Conservation (phyloP, 2,888 invertebrate genomes). For the Apantesis nais region DNA sequence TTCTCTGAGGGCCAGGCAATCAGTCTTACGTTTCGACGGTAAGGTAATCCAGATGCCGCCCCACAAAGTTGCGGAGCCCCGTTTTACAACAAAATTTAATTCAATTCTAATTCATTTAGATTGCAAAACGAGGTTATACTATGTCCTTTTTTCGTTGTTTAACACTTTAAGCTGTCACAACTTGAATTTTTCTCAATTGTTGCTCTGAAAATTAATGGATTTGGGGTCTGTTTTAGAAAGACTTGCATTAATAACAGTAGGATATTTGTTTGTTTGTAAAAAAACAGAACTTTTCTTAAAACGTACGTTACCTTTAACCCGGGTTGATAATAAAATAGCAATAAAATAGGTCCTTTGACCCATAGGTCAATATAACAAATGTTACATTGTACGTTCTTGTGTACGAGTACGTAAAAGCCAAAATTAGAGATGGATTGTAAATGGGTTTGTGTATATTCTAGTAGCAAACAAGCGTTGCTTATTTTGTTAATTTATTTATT, state of each 20-base stretch:
- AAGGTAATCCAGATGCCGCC: slow-evolving; percentile 23
- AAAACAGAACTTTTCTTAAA: background rate
- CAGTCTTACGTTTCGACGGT: slow-evolving; percentile 45
- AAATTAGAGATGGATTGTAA: background rate
- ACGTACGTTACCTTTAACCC: background rate
- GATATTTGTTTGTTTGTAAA: background rate
- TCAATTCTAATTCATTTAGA: slow-evolving; percentile 38
- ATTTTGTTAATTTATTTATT: background rate
- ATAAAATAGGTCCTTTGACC: background rate
- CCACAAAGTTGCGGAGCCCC: too few relatives aligned
- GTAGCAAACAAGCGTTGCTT: background rate
- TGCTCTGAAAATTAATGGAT: slow-evolving; percentile 23
- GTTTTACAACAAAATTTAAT: slow-evolving; percentile 44
- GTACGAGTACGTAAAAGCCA: background rate
- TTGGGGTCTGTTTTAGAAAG: slow-evolving; percentile 1
- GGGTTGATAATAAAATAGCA: background rate
- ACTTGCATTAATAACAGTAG: slow-evolving; percentile 19
- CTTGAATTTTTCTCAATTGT: slow-evolving; percentile 33
- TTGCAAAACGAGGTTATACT: slow-evolving; percentile 23
- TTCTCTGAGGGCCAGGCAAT: slow-evolving; percentile 40
- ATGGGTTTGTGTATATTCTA: background rate
- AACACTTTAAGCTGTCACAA: slow-evolving; percentile 37
- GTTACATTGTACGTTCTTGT: background rate
- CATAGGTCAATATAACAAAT: background rate
- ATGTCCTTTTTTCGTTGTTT: slow-evolving; percentile 32